Conservation (phyloP, 2,888 invertebrate species). For the Ophioninae sp. region DNA sequence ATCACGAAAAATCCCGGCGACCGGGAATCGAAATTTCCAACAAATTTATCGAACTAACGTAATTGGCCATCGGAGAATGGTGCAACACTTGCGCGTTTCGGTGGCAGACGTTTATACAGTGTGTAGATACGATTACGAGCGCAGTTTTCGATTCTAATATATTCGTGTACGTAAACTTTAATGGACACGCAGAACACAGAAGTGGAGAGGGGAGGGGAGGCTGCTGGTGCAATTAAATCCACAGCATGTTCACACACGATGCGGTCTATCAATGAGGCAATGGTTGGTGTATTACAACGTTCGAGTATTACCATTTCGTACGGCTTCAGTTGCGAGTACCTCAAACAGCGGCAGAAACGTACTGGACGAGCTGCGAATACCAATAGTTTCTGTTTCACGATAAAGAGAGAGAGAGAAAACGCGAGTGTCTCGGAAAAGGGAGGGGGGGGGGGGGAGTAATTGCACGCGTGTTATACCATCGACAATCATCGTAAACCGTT, state of each 20-base stretch:
- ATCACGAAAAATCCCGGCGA: not conserved
- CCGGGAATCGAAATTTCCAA: not conserved
- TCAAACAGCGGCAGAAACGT: constrained; percentile 45
- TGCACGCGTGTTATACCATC: constrained; percentile 47
- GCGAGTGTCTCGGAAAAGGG: not conserved
- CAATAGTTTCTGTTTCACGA: constrained; percentile 39
- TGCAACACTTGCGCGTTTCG: constrained; percentile 4
- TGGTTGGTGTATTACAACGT: constrained; percentile 32
- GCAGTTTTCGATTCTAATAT: constrained; percentile 12
- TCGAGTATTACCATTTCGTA: constrained; percentile 46
- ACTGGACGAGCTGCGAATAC: constrained; percentile 51
- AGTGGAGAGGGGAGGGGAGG: not conserved
- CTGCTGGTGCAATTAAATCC: constrained; percentile 64
- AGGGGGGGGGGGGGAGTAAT: constrained; percentile 5
- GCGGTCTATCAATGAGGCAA: constrained; percentile 63
- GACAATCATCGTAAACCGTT: constrained; percentile 47
- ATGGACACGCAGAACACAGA: constrained; percentile 1
- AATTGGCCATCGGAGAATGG: constrained; percentile 13
- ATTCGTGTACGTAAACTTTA: constrained; percentile 27
- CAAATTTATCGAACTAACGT: not conserved
- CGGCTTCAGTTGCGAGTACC: constrained; percentile 7
- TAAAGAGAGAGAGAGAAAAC: not conserved
- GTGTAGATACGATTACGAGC: constrained; percentile 21
- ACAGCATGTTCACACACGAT: constrained; percentile 64
- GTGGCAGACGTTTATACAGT: not conserved